These are phyloP conservation scores for Pelvicachromis taeniatus DNA, from an alignment of 2,113 vertebrate genomes.

Conservation along the genomic window DNA sequence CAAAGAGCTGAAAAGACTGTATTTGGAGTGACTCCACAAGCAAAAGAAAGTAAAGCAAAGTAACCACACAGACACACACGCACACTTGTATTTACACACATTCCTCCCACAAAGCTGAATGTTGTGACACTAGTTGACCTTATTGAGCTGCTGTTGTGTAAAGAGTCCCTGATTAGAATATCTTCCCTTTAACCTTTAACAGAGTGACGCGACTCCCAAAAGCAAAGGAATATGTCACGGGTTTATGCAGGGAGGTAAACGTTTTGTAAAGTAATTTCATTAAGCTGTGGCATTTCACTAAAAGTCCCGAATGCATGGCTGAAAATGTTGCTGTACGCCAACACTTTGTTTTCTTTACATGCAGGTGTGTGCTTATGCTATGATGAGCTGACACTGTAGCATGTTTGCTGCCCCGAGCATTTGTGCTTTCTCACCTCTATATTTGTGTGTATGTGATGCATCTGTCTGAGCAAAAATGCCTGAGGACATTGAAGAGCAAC, in stretches of 20 bases:
- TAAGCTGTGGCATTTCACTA: constrained; percentile 49
- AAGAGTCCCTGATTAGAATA: constrained; percentile 75
- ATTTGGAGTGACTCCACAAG: not conserved
- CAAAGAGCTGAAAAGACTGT: not conserved
- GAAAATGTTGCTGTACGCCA: constrained; percentile 6
- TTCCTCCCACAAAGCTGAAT: constrained; percentile 38
- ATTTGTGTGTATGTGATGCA: not conserved
- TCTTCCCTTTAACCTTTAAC: constrained; percentile 71
- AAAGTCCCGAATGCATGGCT: constrained; percentile 12
- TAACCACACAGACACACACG: constrained; percentile 11
- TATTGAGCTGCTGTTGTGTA: constrained; percentile 70
- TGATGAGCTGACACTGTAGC: constrained; percentile 49
- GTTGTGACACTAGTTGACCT: constrained; percentile 72
- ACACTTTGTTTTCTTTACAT: not conserved
- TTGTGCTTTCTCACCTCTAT: not conserved
- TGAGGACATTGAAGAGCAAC: not conserved
- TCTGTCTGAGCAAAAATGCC: not conserved
- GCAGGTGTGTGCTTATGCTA: constrained; percentile 35
- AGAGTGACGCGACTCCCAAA: constrained; percentile 49
- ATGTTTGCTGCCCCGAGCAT: constrained; percentile 34
- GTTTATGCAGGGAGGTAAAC: constrained; percentile 53
- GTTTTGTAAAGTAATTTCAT: constrained; percentile 50
- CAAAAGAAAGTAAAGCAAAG: not conserved
- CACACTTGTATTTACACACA: constrained; percentile 25
- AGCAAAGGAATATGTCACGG: constrained; percentile 44